A percentile compares a stretch with the other conserved stretches of the same genome.
These are phyloP conservation scores for Macropodus opercularis DNA, from an alignment of 2,797 vertebrate species.

Conservation along the genomic window DNA sequence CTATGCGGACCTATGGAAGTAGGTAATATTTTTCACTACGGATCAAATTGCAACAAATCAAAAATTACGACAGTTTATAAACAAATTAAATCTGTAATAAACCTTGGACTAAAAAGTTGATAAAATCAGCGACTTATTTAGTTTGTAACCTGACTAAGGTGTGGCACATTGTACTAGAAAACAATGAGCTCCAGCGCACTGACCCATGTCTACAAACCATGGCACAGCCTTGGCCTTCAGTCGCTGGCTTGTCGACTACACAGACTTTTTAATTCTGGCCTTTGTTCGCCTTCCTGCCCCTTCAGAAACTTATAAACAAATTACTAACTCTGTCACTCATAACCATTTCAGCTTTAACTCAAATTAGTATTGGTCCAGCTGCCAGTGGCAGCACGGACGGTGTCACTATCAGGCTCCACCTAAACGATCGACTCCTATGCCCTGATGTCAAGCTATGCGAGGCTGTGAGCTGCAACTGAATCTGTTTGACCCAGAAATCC, in stretches of 20 bases:
- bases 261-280: not conserved
- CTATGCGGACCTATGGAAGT: conserved; percentile 91
- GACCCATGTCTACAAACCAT: not conserved
- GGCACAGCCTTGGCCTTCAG: not conserved
- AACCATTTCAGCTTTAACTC: not conserved
- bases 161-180: not conserved
- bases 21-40: too few species aligned
- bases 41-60: not conserved
- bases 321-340: not conserved
- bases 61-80: too few species aligned
- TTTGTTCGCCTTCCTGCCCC: not conserved
- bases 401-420: conserved; percentile 23
- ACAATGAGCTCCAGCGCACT: not conserved
- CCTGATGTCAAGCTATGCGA: conserved; percentile 41
- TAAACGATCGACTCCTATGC: conserved; percentile 14
- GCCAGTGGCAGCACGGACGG: not conserved
- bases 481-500: conserved; percentile 74
- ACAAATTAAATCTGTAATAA: too few species aligned
- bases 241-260: not conserved
- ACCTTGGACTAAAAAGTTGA: too few species aligned
- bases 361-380: conserved; percentile 4
- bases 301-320: not conserved
- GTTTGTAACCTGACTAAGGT: not conserved
- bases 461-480: conserved; percentile 71
- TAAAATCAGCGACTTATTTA: not conserved